These are phyloP conservation scores for Lagorchestes hirsutus DNA, from an alignment of 2,797 vertebrate species.

Conservation along the genomic window DNA sequence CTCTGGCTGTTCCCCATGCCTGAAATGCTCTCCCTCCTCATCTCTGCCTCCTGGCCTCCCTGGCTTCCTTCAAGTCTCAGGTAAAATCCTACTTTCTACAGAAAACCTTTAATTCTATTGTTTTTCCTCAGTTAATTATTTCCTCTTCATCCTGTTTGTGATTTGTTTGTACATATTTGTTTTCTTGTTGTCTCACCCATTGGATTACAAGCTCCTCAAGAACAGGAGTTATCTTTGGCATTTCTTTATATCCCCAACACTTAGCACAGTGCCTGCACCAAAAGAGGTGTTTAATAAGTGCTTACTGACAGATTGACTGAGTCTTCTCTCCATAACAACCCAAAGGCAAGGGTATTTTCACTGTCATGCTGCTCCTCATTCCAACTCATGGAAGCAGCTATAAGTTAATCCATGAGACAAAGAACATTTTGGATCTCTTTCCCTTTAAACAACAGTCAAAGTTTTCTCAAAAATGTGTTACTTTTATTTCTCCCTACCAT, in stretches of 20 bases:
- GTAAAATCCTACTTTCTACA: background rate
- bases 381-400: background rate
- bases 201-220: background rate
- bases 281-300: background rate
- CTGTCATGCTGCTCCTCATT: background rate
- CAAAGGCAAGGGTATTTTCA: background rate
- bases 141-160: background rate
- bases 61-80: background rate
- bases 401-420: background rate
- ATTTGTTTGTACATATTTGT: background rate
- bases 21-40: background rate
- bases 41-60: background rate
- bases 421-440: background rate
- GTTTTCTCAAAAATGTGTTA: background rate
- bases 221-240: background rate
- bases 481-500: background rate
- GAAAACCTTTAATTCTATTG: background rate
- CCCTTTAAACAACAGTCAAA: background rate
- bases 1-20: background rate
- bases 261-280: background rate
- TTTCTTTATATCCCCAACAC: background rate
- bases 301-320: background rate
- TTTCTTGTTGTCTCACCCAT: background rate
- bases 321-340: background rate
- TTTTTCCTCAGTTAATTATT: background rate